phyloP scores from a whole-genome alignment of 1,140 invertebrate genomes.

The Hyposmocoma kahamanoa region DNA sequence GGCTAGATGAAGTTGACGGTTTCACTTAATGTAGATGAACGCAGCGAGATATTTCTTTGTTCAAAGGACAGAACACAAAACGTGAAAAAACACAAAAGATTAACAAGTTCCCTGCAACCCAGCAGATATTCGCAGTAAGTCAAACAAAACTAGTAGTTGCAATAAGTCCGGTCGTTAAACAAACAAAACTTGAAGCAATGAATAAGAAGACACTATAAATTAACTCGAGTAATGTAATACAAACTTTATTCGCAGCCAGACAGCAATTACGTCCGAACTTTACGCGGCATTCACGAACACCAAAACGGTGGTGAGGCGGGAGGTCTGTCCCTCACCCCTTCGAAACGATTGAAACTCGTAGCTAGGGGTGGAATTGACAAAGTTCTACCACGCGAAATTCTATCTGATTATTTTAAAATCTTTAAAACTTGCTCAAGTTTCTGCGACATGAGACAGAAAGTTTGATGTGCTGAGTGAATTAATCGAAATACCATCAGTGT shows the following conservation, averaged over 20 bases:
- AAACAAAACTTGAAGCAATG: constrained; percentile 53
- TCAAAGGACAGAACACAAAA: background rate
- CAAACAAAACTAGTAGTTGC: constrained; percentile 11
- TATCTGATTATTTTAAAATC: constrained; percentile 58
- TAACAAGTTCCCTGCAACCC: background rate
- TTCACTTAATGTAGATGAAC: background rate
- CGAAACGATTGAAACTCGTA: constrained; percentile 38
- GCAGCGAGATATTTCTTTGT: background rate
- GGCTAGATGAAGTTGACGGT: background rate
- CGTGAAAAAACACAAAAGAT: background rate
- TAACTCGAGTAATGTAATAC: constrained; percentile 65
- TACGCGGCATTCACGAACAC: constrained; percentile 60
- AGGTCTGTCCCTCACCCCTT: constrained; percentile 32
- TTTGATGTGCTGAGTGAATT: constrained; percentile 26
- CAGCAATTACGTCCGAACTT: constrained; percentile 66
- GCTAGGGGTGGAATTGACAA: constrained; percentile 52
- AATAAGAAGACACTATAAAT: constrained; percentile 67
- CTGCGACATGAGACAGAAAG: constrained; percentile 36
- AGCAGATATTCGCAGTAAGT: background rate
- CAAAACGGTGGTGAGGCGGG: constrained; percentile 34
- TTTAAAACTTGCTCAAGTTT: constrained; percentile 42
- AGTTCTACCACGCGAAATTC: constrained; percentile 43
- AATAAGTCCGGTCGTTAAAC: constrained; percentile 35
- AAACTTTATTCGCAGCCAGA: constrained; percentile 69
- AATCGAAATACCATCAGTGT: constrained; percentile 7